Evolutionary conservation across 2,113 vertebrate genomes (phyloP).

Genomic region (Lontra canadensis): DNA sequence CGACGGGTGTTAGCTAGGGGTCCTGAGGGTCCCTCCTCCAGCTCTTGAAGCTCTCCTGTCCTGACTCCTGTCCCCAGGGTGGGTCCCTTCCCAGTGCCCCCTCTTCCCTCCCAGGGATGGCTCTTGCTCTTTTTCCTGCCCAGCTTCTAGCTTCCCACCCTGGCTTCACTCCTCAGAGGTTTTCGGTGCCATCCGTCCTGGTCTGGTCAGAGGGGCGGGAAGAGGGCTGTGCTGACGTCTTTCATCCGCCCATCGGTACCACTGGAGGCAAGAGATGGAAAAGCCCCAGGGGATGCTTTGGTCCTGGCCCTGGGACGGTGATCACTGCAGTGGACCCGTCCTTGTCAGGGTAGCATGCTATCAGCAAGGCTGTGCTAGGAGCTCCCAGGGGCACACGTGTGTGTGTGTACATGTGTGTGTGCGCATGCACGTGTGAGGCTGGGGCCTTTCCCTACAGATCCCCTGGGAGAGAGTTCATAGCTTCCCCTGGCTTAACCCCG

Average conservation of each 20-base stretch:
- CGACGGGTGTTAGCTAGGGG: fast-evolving
- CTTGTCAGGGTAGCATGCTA: fast-evolving
- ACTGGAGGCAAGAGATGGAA: fast-evolving
- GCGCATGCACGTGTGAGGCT: fast-evolving
- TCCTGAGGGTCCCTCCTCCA: fast-evolving
- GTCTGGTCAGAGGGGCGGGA: too few species aligned
- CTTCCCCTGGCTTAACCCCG: not conserved
- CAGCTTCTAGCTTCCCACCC: not conserved
- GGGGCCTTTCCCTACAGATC: not conserved
- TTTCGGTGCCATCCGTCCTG: not conserved
- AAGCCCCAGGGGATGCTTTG: fast-evolving
- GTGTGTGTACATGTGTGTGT: not conserved
- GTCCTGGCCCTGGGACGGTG: not conserved
- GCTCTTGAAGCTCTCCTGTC: not conserved
- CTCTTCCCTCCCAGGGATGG: not conserved
- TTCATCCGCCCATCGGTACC: fast-evolving
- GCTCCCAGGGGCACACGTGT: fast-evolving
- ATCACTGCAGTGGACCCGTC: not conserved
- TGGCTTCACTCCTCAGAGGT: not conserved
- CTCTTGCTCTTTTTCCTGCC: not conserved
- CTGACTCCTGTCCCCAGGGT: not conserved
- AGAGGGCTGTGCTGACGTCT: not conserved
- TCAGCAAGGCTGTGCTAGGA: not conserved
- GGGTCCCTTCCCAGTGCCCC: too few species aligned
- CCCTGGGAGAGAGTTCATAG: not conserved